Percentiles rank a stretch among this genome's conserved stretches.
phyloP scores from a whole-genome alignment of 2,113 vertebrate genomes.

The Erythrolamprus reginae region DNA sequence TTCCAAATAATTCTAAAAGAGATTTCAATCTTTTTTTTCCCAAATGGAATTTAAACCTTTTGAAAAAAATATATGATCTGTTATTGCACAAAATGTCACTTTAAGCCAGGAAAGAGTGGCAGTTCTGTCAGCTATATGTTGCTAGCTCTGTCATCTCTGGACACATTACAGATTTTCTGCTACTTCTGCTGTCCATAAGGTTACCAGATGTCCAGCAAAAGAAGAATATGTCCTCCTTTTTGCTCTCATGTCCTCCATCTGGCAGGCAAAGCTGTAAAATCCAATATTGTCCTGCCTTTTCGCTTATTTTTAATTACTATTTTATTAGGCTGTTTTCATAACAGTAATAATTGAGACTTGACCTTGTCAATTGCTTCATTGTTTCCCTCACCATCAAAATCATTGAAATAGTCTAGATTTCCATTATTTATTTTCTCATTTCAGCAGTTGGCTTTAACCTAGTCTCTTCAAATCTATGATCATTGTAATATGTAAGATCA shows the following conservation, averaged over 20 bases:
- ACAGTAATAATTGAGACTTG: neutral
- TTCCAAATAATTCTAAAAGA: neutral
- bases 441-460: neutral
- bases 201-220: neutral
- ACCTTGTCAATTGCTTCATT: neutral
- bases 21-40: fast-evolving
- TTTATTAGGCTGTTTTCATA: neutral
- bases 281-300: neutral
- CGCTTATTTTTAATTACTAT: neutral
- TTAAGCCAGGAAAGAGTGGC: neutral
- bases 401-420: neutral
- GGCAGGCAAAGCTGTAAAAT: neutral
- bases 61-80: neutral
- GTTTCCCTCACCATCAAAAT: neutral
- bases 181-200: neutral
- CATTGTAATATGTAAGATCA: neutral
- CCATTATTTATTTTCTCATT: neutral
- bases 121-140: neutral
- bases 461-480: neutral
- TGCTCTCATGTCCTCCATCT: neutral
- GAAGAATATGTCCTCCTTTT: neutral
- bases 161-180: neutral
- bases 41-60: neutral
- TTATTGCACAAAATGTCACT: neutral
- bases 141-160: neutral